Percentiles rank a stretch among this genome's conserved stretches.
Conservation (phyloP, 2,113 vertebrate genomes). For the Tympanuchus pallidicinctus region DNA sequence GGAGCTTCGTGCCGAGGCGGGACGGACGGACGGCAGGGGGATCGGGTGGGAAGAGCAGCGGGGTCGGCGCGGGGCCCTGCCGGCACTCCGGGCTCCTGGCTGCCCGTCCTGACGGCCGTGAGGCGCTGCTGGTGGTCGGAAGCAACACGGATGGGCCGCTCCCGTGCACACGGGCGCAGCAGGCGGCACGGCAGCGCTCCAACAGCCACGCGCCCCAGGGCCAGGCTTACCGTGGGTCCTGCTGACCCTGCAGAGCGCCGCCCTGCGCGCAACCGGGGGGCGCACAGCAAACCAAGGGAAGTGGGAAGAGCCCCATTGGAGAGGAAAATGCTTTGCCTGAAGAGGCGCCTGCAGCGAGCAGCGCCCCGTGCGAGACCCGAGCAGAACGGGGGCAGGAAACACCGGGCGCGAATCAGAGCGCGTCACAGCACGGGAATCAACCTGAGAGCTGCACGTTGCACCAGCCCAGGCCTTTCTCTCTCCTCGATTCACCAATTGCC, state of each 20-base stretch:
- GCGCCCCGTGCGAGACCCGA: accelerated
- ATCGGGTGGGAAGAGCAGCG: neutral
- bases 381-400: too few relatives aligned
- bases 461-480: neutral
- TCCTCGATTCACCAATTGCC: neutral
- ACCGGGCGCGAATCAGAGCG: accelerated
- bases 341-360: accelerated
- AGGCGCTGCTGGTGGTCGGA: neutral
- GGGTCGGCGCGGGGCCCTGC: neutral
- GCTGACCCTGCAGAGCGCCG: neutral
- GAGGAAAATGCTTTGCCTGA: neutral
- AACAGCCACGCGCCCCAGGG: neutral
- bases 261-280: accelerated
- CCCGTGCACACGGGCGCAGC: accelerated
- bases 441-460: accelerated
- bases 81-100: neutral
- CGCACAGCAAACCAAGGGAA: accelerated
- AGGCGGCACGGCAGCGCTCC: neutral
- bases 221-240: neutral
- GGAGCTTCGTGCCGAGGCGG: neutral
- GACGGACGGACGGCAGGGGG: neutral
- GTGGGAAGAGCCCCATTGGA: neutral
- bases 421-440: neutral
- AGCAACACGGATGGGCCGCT: neutral
- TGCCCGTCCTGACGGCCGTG: neutral